Evolutionary conservation across 2,113 vertebrate species (phyloP).

Genomic region (Oryzias javanicus): DNA sequence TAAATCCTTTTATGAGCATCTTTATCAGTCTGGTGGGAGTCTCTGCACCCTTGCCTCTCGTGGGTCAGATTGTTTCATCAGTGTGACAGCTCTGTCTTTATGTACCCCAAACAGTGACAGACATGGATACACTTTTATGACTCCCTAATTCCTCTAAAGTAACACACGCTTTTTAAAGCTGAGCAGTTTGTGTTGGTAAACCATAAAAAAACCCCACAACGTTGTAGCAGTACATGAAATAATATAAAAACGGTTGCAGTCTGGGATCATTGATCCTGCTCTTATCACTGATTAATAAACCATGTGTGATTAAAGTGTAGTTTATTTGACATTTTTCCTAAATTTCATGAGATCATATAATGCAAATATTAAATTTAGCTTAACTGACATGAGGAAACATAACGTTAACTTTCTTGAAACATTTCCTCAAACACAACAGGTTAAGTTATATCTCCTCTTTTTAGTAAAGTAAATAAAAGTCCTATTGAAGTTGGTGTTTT

Average conservation of each 20-base stretch:
- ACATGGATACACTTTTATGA: conserved; percentile 49
- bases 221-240: too few relatives aligned
- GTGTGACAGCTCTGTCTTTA: conserved; percentile 62
- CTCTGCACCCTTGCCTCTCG: conserved; percentile 43
- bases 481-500: neutral
- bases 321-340: too few relatives aligned
- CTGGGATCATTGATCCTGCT: neutral
- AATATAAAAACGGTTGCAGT: neutral
- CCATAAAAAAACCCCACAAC: too few relatives aligned
- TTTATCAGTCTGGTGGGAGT: conserved; percentile 64
- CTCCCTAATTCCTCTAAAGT: conserved; percentile 16
- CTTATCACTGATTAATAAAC: neutral
- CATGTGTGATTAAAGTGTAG: neutral
- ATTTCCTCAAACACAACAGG: conserved; percentile 1
- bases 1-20: conserved; percentile 74
- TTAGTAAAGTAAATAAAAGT: too few relatives aligned
- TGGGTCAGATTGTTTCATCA: conserved; percentile 71
- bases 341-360: conserved; percentile 3
- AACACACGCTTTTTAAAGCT: conserved; percentile 17
- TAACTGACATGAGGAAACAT: neutral
- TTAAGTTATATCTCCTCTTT: too few relatives aligned
- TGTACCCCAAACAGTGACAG: conserved; percentile 14
- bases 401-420: neutral
- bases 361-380: neutral
- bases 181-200: too few relatives aligned